phyloP scores from a whole-genome alignment of 2,888 invertebrate genomes.

The Athetis lepigone region DNA sequence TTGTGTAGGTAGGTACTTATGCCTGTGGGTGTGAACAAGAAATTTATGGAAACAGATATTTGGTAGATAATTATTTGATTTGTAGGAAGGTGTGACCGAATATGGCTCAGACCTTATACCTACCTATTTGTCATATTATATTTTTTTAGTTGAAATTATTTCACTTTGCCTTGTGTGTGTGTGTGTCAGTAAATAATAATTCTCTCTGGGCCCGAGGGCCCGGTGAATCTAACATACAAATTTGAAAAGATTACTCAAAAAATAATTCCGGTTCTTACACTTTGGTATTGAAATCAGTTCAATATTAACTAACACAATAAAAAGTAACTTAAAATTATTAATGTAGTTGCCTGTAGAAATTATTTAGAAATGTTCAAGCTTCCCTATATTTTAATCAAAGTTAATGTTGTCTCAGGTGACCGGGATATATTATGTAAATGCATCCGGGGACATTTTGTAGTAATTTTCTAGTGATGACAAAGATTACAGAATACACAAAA shows the following conservation, averaged over 20 bases:
- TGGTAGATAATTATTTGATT: constrained; percentile 2
- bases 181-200: not conserved
- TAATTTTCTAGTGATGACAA: constrained; percentile 30
- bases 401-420: not conserved
- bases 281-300: constrained; percentile 4
- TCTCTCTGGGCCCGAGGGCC: too few species aligned
- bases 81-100: not conserved
- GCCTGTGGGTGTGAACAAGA: constrained; percentile 35
- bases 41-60: constrained; percentile 27
- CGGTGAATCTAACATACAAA: not conserved
- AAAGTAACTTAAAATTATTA: constrained; percentile 34
- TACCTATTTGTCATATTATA: not conserved
- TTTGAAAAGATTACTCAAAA: not conserved
- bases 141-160: too few species aligned
- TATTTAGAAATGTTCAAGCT: constrained; percentile 45
- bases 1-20: constrained; percentile 11
- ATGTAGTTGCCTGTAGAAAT: too few species aligned
- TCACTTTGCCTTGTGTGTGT: too few species aligned
- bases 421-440: not conserved
- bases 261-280: constrained; percentile 32
- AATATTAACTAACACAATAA: constrained; percentile 3
- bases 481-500: constrained; percentile 1
- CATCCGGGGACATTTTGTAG: constrained; percentile 13
- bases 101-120: not conserved
- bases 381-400: constrained; percentile 1